Base-by-base conservation (phyloP, 2,113 vertebrate genomes). In the Vidua chalybeata region DNA sequence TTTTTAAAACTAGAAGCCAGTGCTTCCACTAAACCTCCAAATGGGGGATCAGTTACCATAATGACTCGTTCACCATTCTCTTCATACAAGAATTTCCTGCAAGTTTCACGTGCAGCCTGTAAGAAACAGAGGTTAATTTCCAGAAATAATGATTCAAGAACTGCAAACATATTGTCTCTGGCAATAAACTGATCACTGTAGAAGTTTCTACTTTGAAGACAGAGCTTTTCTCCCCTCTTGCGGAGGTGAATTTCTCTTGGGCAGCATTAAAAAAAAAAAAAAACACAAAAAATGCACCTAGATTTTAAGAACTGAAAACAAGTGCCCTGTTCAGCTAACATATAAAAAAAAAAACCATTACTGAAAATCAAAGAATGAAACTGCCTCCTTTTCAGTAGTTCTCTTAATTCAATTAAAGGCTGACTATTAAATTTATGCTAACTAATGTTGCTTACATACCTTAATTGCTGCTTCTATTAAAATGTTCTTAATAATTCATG, bases 21-120 rank as follows among this genome's bases (percentile, higher is more conserved):
- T n/a, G 99, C 98, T 96, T 98, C 99, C 77, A 99, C 99, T 96
- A 99, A 98, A 59, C 99, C 99, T 23, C 99, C 99, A 83, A 99
- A 99, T 0, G 99, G 99, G 31, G 99, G 99, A 97, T 99, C 99
- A 4, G 99, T 97, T 92, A 99, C 98, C 98, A 99, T 98, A 91
- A 99, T 98, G 74, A 98, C 97, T 83, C 97, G 98, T 91, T 97
- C 94, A 31, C 97, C 98, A 6, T 92, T 95, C 12, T 96, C 91
- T 95, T 99, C 98, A 54, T 31, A 43, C 87, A 99, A 97, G 96
- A 99, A 99, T 23, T 97, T 94, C 82, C 94, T 97, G 81, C 99
- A 98, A n/a, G 96, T 96, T 10, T 96, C 95, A 51, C 3, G 81
- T 41, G 98, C 98, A 39, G 96, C 96, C 99, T 99, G 89, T 35